Base-by-base conservation (phyloP, 1,140 invertebrate species). In the Drosophila subobscura region DNA sequence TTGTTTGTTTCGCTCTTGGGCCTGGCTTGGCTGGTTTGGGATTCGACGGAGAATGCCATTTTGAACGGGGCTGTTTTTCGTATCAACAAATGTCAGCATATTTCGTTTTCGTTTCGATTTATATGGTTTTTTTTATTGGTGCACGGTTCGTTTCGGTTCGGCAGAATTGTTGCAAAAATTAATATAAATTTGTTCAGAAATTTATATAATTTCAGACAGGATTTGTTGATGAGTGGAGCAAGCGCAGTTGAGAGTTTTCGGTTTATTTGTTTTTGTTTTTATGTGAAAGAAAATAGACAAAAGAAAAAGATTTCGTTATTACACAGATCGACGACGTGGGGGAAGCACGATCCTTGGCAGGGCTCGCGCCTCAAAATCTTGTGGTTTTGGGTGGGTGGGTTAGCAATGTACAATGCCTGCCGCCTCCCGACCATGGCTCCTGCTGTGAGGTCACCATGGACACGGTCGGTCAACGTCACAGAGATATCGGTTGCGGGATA, bases 41-140 rank as follows among this genome's bases (percentile, higher is more conserved):
- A 25, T 80, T 80, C 89, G 79, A 70, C 72, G 56, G 53, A 88
- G 85, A 91, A 89, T 89, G 89, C 89, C 89, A 91, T 91, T 91
- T 91, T 91, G 89, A 91, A 89, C 89, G 81, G 46, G 89, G 89
- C 89, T 90, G 50, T 76, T 64, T 57, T 57, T 52, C 42, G 54
- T 44, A 25, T 53, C 22, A 61, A 54, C 53, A 46, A 55, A 63
- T 49, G 29, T 54, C 40, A 44, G 53, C 54, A 64, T 47, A 41
- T 81, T 65, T 71, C 33, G 33, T 65, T 64, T 59, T 61, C 27
- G 44, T 12, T 61, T 72, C 59, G 76, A 86, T 83, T 84, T 63
- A 37, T 1, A 37, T 37, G 33, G 7, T 29, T 29, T 1, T 10
- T 12, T 37, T 63, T 20, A 20, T 63, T 47, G 66, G 66, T 72